Conservation (phyloP, 2,888 invertebrate genomes). For the Bedellia somnulentella region DNA sequence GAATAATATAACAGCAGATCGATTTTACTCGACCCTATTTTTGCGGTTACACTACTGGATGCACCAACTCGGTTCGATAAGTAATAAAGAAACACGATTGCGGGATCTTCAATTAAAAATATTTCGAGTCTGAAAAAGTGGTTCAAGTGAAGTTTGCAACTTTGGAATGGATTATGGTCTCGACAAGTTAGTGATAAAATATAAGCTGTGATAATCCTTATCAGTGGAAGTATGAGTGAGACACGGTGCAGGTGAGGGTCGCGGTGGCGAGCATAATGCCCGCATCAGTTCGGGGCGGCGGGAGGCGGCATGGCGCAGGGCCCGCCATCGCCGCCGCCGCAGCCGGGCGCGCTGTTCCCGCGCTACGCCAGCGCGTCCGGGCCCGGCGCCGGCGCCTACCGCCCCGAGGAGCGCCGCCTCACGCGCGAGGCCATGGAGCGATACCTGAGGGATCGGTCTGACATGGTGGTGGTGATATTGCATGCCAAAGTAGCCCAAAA, state of each 20-base stretch:
- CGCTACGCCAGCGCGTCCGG: slow-evolving; percentile 64
- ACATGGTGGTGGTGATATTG: slow-evolving; percentile 94
- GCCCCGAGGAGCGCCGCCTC: slow-evolving; percentile 79
- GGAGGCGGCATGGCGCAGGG: slow-evolving; percentile 72
- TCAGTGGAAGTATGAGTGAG: slow-evolving; percentile 27
- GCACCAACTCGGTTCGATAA: no score
- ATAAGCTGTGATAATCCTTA: no score
- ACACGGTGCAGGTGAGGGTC: slow-evolving; percentile 33
- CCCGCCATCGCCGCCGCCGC: slow-evolving; percentile 70
- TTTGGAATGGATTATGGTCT: no score
- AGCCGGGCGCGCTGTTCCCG: slow-evolving; percentile 61
- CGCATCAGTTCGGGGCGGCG: slow-evolving; percentile 77
- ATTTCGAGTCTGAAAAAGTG: no score
- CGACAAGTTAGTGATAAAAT: no score
- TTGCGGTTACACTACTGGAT: no score
- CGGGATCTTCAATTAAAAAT: no score
- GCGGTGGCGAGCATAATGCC: slow-evolving; percentile 65
- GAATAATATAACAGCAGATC: slow-evolving; percentile 54
- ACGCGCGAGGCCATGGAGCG: slow-evolving; percentile 95
- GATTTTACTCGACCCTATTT: no score
- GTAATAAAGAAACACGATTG: no score
- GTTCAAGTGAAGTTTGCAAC: no score
- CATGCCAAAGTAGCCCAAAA: slow-evolving; percentile 99
- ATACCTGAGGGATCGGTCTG: slow-evolving; percentile 90
- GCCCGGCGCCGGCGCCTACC: slow-evolving; percentile 63